These are phyloP conservation scores for Athalia rosae DNA, from an alignment of 2,888 invertebrate species.

Conservation along the genomic window DNA sequence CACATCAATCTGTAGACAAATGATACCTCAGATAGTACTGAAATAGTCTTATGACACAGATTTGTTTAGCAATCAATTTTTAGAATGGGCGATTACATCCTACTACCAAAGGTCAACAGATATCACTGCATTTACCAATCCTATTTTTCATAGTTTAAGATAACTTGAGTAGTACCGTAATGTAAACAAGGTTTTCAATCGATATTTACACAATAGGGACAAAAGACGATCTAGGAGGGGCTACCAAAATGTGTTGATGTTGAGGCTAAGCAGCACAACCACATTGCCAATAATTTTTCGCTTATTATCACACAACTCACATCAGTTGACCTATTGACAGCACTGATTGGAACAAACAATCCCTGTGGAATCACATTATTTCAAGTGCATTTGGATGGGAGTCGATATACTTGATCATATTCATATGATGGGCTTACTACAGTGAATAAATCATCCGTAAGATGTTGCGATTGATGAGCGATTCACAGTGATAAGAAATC, in stretches of 20 bases:
- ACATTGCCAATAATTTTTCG: slow-evolving; percentile 6
- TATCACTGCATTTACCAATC: slow-evolving; percentile 1
- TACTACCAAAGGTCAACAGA: slow-evolving; percentile 11
- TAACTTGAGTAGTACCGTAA: neutral
- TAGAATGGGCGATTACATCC: neutral
- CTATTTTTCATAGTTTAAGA: slow-evolving; percentile 23
- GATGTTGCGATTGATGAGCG: too few relatives aligned
- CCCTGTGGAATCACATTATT: neutral
- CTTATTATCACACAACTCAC: neutral
- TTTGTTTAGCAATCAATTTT: slow-evolving; percentile 18
- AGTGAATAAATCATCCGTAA: too few relatives aligned
- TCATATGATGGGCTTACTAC: too few relatives aligned
- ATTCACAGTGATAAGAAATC: too few relatives aligned
- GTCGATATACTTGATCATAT: too few relatives aligned
- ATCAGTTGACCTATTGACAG: slow-evolving; percentile 26
- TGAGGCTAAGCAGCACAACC: slow-evolving; percentile 20
- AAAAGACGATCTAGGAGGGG: slow-evolving; percentile 5
- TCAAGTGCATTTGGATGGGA: too few relatives aligned
- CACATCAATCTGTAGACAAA: neutral
- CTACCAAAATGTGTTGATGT: neutral
- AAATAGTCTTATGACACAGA: neutral
- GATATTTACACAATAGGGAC: slow-evolving; percentile 17
- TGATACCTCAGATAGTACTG: neutral
- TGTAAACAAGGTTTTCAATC: neutral
- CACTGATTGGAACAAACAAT: neutral